Evolutionary conservation across 92 coral and sea anemone genomes (phyloP).

Genomic region (Palythoa grandiflora): DNA sequence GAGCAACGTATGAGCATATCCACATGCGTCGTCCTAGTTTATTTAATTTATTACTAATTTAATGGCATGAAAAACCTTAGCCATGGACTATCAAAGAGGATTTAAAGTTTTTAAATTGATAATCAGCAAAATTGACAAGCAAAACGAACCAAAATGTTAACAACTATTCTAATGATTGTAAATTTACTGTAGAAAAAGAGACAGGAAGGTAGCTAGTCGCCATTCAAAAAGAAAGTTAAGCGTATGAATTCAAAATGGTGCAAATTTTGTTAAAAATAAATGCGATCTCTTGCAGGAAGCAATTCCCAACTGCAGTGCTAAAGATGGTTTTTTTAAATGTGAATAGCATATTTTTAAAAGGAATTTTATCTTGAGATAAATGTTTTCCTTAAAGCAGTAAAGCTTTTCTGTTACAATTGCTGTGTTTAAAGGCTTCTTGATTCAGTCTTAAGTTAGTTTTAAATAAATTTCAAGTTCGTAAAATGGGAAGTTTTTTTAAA

Average conservation of each 20-base stretch:
- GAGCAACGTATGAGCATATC: slow-evolving; percentile 82
- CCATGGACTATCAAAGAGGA: neutral
- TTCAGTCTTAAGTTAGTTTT: neutral
- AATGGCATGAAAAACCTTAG: neutral
- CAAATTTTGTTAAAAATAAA: neutral
- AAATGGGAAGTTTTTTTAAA: too few species aligned
- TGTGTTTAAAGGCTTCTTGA: neutral
- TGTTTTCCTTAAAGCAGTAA: neutral
- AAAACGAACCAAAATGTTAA: neutral
- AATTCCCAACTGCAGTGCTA: neutral
- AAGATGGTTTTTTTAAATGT: neutral
- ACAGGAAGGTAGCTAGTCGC: neutral
- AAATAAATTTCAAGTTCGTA: neutral
- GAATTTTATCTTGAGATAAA: slow-evolving; percentile 2
- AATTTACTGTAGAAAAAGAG: neutral
- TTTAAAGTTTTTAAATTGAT: neutral
- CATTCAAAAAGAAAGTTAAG: neutral
- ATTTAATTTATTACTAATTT: neutral
- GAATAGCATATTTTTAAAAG: slow-evolving; percentile 32
- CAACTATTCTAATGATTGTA: neutral
- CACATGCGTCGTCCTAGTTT: neutral
- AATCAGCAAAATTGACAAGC: neutral
- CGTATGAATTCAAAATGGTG: neutral
- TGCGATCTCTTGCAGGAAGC: neutral
- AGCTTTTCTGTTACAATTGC: neutral